These are phyloP conservation scores for Melangyna quadrimaculata DNA, from an alignment of 2,888 invertebrate species.

Conservation along the genomic window DNA sequence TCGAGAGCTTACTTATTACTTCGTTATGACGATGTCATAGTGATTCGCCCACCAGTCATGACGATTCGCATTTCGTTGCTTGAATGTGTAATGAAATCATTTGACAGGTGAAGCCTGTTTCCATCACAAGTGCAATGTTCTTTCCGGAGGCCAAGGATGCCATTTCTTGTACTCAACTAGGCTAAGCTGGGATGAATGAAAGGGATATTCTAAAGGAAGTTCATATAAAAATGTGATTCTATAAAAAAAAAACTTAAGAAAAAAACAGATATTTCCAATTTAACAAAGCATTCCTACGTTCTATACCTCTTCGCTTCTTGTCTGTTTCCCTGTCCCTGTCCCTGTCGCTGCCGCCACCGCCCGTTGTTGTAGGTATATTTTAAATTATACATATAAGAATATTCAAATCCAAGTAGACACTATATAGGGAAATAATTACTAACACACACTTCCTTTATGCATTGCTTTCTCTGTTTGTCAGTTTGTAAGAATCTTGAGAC, in stretches of 20 bases:
- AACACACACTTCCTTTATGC: slow-evolving; percentile 57
- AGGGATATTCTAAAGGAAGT: background rate
- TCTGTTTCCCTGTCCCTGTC: slow-evolving; percentile 1
- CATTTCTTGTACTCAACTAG: slow-evolving; percentile 25
- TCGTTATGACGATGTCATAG: slow-evolving; percentile 16
- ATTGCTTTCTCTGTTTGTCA: slow-evolving; percentile 14
- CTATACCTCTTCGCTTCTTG: slow-evolving; percentile 19
- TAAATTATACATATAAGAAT: slow-evolving; percentile 17
- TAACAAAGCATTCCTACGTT: slow-evolving; percentile 45
- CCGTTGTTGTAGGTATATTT: background rate
- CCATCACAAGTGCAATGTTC: slow-evolving; percentile 42
- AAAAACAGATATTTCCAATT: slow-evolving; percentile 36
- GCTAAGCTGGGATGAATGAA: slow-evolving; percentile 31
- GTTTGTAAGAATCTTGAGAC: slow-evolving; percentile 30
- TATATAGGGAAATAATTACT: slow-evolving; percentile 68
- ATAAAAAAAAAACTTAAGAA: slow-evolving; percentile 7
- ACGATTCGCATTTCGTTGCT: slow-evolving; percentile 47
- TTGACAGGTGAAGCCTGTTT: slow-evolving; percentile 50
- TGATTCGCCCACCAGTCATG: slow-evolving; percentile 29
- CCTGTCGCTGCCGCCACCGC: background rate
- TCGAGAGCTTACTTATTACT: slow-evolving; percentile 25
- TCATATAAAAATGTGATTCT: slow-evolving; percentile 18
- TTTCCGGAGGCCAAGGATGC: slow-evolving; percentile 22
- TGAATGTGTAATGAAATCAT: slow-evolving; percentile 65
- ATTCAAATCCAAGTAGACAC: slow-evolving; percentile 60